Conservation (phyloP, 30 jellyfish, hydroid and myxozoan species). For the Mastigias papua region DNA sequence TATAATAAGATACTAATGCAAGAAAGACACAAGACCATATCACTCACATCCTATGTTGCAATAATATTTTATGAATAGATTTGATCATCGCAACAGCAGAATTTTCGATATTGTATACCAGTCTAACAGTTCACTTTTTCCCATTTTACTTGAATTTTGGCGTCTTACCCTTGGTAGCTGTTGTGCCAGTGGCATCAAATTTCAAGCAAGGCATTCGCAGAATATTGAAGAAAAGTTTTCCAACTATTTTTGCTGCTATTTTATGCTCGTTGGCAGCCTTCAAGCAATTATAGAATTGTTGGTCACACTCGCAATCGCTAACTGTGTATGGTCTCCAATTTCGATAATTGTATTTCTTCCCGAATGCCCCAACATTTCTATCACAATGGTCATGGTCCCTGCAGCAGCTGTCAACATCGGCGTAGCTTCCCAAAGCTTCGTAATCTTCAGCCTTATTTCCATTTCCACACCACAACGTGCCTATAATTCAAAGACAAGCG, state of each 20-base stretch:
- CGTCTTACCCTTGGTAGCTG: constrained; percentile 23
- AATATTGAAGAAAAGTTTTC: constrained; percentile 39
- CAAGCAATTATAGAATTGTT: constrained; percentile 58
- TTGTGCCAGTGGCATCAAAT: constrained; percentile 10
- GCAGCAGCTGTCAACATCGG: constrained; percentile 70
- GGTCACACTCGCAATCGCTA: constrained; percentile 68
- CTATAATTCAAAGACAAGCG: constrained; percentile 5
- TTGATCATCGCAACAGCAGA: no score
- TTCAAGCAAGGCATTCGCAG: constrained; percentile 60
- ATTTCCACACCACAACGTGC: constrained; percentile 73
- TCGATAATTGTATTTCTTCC: not conserved
- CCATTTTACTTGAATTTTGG: constrained; percentile 5
- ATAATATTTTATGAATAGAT: no score
- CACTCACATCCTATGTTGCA: no score
- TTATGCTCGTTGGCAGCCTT: constrained; percentile 32
- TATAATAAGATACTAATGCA: no score
- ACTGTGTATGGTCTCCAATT: constrained; percentile 54
- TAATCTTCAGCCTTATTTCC: constrained; percentile 56
- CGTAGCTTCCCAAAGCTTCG: constrained; percentile 36
- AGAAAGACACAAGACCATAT: no score
- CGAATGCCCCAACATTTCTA: not conserved
- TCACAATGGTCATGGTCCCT: constrained; percentile 63
- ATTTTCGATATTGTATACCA: not conserved
- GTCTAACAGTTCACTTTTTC: not conserved
- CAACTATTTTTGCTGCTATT: constrained; percentile 42